A percentile compares a stretch with the other conserved stretches of the same genome.
Evolutionary conservation across 2,113 vertebrate species (phyloP).

Genomic region (Ascaphus truei): DNA sequence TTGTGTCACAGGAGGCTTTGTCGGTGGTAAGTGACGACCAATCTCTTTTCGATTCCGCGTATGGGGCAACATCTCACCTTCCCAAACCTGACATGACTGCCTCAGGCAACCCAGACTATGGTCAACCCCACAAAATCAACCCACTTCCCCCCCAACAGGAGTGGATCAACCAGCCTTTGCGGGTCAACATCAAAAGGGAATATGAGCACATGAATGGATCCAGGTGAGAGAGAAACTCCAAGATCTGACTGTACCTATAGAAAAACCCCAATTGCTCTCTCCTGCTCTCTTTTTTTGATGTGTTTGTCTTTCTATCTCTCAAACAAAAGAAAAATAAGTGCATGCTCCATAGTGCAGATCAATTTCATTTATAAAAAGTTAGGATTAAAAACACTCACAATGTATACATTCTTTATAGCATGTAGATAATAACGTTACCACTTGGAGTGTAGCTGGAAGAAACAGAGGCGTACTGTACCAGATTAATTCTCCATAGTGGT

Average conservation of each 20-base stretch:
- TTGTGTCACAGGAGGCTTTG: conserved; percentile 84
- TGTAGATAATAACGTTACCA: too few species aligned
- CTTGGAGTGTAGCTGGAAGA: too few species aligned
- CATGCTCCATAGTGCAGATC: rapidly evolving
- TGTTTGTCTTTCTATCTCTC: background rate
- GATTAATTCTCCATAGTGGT: too few species aligned
- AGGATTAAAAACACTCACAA: too few species aligned
- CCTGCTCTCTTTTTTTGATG: background rate
- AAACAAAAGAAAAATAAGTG: background rate
- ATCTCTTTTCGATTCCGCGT: conserved; percentile 93
- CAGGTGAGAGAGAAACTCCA: conserved; percentile 70
- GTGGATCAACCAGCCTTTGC: conserved; percentile 90
- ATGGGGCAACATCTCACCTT: conserved; percentile 86
- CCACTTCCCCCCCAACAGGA: conserved; percentile 91
- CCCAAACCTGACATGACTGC: conserved; percentile 98
- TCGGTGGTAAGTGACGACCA: conserved; percentile 99
- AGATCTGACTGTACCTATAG: too few species aligned
- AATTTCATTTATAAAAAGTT: too few species aligned
- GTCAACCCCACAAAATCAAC: conserved; percentile 96
- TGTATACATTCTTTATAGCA: too few species aligned
- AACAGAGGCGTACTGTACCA: too few species aligned
- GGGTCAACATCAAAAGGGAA: conserved; percentile 92
- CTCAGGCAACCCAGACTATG: conserved; percentile 93
- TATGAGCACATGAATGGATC: conserved; percentile 98
- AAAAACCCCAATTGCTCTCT: too few species aligned